phyloP scores from a whole-genome alignment of 2,113 vertebrate species.

The Macroglossus sobrinus region DNA sequence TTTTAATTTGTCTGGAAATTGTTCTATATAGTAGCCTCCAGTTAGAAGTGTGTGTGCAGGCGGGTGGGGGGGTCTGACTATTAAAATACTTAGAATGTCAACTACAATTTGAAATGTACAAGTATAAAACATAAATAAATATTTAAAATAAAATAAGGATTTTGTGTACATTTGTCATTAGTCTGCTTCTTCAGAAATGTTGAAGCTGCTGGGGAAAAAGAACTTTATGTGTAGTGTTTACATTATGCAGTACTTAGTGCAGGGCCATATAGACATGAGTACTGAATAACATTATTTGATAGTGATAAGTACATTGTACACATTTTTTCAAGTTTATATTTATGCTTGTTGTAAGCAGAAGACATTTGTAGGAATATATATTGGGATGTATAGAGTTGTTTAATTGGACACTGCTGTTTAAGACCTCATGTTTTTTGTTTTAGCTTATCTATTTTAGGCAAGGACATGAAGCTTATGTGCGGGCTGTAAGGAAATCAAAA shows the following conservation, averaged over 20 bases:
- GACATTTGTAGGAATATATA: background rate
- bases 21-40: background rate
- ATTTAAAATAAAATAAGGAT: background rate
- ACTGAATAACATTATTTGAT: slow-evolving; percentile 2
- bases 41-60: background rate
- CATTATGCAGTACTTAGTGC: background rate
- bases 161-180: background rate
- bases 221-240: background rate
- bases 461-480: slow-evolving; percentile 98
- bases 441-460: slow-evolving; percentile 98
- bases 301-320: background rate
- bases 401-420: background rate
- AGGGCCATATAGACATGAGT: background rate
- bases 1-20: background rate
- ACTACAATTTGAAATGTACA: background rate
- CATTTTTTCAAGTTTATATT: background rate
- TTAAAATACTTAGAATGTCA: slow-evolving; percentile 2
- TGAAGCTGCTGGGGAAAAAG: background rate
- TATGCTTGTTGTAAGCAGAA: background rate
- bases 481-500: slow-evolving; percentile 95
- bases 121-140: background rate
- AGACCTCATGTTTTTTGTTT: slow-evolving; percentile 48
- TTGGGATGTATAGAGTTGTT: background rate
- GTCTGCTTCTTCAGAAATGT: background rate
- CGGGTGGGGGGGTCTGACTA: too few relatives aligned